Evolutionary conservation across 92 coral and sea anemone genomes (phyloP), one percentile per base, ranked within the genome.

Genomic region (Pocillopora meandrina): DNA sequence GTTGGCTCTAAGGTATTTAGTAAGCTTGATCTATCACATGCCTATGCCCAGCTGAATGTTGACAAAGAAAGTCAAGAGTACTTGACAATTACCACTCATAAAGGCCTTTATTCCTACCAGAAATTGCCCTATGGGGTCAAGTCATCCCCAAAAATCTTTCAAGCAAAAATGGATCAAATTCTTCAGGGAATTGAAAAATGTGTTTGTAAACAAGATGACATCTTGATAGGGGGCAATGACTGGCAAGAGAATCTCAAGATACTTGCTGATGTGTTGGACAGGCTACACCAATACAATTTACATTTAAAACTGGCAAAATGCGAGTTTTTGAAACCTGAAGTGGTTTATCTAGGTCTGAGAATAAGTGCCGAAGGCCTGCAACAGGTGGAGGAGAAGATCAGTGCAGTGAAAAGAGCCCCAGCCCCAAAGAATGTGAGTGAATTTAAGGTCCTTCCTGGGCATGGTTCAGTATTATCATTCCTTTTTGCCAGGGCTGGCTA

Each of bases 31-130:
- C 49, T 6, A 42, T 42, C 49, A 91, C 91, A 87, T 87, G 89
- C 91, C 10, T 91, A 88, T 88, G 87, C 74, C 0, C 90, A 91
- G 82, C 49, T 42, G 49, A 42, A 42, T 42, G 49, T 6, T 64
- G 86, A 75, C 52, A 52, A 63, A 31, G 82, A 76, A 34, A 81
- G 82, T 31, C 83, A 78, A 55, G 12, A 42, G 7, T 42, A 42
- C 49, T 47, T 84, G 16, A 91, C 94, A 5, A 90, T 93, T 42
- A 85, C 82, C 36, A 90, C 96, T 5, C 92, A 77, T 85, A 93
- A 84, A 81, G 95, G 93, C 1, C 87, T 86, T 7, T 92, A 75
- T 65, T 80, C 76, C 65, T 89, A 92, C 66, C 11, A 3, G n/a
- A 55, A 75, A 36, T 59, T 70, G 21, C 75, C 73, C 33, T 78